Percentiles rank a stretch among this genome's conserved stretches.
phyloP scores from a whole-genome alignment of 2,888 invertebrate genomes.

The Cryptus armator region DNA sequence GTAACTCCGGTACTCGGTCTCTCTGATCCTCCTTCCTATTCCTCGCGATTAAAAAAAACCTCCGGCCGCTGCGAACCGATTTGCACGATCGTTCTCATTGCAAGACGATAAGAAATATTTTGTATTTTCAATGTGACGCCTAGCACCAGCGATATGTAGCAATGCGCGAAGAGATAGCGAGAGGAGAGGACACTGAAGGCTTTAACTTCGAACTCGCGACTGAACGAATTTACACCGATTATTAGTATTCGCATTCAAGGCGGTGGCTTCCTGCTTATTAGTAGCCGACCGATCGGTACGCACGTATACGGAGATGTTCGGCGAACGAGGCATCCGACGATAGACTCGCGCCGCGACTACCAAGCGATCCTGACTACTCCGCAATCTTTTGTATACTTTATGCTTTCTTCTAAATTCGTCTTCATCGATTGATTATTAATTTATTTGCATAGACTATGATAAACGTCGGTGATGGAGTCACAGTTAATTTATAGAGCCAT shows the following conservation, averaged over 20 bases:
- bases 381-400: not conserved
- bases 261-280: conserved; percentile 32
- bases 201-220: conserved; percentile 19
- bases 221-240: conserved; percentile 21
- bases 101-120: too few species aligned
- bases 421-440: not conserved
- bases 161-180: not conserved
- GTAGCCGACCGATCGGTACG: conserved; percentile 11
- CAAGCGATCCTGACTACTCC: not conserved
- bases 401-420: not conserved
- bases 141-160: not conserved
- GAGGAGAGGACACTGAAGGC: not conserved
- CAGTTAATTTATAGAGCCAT: not conserved
- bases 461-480: not conserved
- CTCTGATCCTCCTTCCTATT: not conserved
- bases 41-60: not conserved
- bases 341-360: conserved; percentile 2
- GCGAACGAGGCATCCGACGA: not conserved
- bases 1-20: not conserved
- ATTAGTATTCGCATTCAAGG: conserved; percentile 16
- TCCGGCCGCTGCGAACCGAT: not conserved
- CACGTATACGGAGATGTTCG: conserved; percentile 22
- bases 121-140: too few species aligned
- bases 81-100: too few species aligned
- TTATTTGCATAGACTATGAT: not conserved